Evolutionary conservation across 2,113 vertebrate species (phyloP), one percentile per base, ranked within the genome.

Genomic region (Clarias gariepinus): DNA sequence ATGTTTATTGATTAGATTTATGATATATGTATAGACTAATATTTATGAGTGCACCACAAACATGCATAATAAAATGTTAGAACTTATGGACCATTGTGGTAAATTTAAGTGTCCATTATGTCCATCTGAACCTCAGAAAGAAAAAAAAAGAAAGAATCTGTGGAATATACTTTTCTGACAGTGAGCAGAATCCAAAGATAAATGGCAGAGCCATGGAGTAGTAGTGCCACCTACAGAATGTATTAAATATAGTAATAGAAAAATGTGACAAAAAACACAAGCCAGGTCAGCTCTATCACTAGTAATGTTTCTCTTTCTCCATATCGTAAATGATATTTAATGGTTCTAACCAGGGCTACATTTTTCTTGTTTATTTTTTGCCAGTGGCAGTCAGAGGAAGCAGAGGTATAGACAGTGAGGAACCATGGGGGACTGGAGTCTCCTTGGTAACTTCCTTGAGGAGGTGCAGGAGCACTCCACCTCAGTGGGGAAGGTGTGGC

Each of bases 401-500:
- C 21, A 6, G 19, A 25, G 74, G 68, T 66, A 66, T 60, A 30
- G 30, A 9, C 41, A 21, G 77, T 94, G 91, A 94, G 91, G 91
- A 92, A 93, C 88, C 85, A 99, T 99, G 98, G 97, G 97, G 0
- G 98, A 99, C 92, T 99, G 98, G 98, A 98, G 95, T 92, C 96
- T 99, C 91, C 94, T 99, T 88, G 97, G 97, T 58, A 97, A 98
- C 88, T 96, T 99, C 92, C 95, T 99, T 3, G 98, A 99, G 90
- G 97, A 99, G 89, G 97, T 99, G 3, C 98, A 99, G 93, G 98
- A 99, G 88, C 97, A 99, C 90, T 99, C 98, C 82, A 99, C 98
- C 0, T 97, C 98, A 18, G 96, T 99, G 1, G 98, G 98, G 57
- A 99, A 99, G 90, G 97, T 99, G 52, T 99, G 98, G 98, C 91